A percentile compares a stretch with the other conserved stretches of the same genome.
phyloP scores from a whole-genome alignment of 2,113 vertebrate species.

The Apeltes quadracus region DNA sequence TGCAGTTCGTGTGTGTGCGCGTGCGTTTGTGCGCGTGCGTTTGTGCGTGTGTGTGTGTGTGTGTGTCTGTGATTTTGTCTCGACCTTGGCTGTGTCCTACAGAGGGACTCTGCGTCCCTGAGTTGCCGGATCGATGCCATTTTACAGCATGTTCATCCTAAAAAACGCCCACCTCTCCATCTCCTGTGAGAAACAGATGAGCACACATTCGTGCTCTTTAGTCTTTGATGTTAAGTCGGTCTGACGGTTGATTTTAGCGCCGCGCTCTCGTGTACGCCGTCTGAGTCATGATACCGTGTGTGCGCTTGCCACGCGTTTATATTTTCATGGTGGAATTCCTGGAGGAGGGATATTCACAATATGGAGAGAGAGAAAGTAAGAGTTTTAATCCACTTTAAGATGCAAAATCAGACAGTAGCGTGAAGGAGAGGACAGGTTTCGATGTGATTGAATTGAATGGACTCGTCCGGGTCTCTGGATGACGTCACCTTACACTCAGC shows the following conservation, averaged over 20 bases:
- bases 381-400: slow-evolving; percentile 21
- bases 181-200: slow-evolving; percentile 2
- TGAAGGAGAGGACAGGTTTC: background rate
- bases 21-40: slow-evolving; percentile 4
- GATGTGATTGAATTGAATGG: background rate
- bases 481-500: too few relatives aligned
- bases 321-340: slow-evolving; percentile 26
- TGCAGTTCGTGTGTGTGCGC: background rate
- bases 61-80: slow-evolving; percentile 32
- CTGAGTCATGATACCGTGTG: background rate
- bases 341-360: slow-evolving; percentile 6
- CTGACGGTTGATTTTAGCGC: background rate
- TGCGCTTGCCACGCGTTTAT: background rate
- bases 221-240: slow-evolving; percentile 1
- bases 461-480: too few relatives aligned
- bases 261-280: background rate
- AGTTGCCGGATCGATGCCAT: slow-evolving; percentile 38
- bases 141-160: slow-evolving; percentile 60
- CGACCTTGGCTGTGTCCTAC: slow-evolving; percentile 57
- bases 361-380: slow-evolving; percentile 1
- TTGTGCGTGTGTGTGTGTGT: background rate
- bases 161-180: slow-evolving; percentile 32
- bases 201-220: background rate
- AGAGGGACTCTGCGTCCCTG: slow-evolving; percentile 24
- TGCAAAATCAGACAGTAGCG: background rate